Evolutionary conservation across 2,888 invertebrate species (phyloP).

Genomic region (Rosalia funebris): DNA sequence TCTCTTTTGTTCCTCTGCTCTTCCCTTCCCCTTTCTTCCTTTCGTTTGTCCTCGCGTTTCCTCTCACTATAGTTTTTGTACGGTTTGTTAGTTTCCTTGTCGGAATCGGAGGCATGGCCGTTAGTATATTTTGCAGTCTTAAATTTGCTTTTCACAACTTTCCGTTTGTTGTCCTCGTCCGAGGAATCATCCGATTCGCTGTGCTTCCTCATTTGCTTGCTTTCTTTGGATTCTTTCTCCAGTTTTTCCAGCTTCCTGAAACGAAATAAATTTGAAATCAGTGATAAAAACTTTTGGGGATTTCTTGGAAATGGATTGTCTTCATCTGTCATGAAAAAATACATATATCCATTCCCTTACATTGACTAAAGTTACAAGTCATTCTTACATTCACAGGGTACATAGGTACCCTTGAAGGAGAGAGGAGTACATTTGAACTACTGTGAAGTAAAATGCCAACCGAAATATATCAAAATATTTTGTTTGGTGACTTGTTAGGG

Average conservation of each 20-base stretch:
- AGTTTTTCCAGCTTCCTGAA: conserved; percentile 50
- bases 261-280: conserved; percentile 32
- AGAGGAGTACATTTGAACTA: no score
- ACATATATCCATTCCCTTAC: no score
- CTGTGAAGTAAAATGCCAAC: no score
- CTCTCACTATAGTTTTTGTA: conserved; percentile 37
- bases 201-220: conserved; percentile 38
- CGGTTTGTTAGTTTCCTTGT: conserved; percentile 41
- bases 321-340: no score
- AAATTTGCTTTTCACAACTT: conserved; percentile 36
- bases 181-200: conserved; percentile 34
- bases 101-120: conserved; percentile 29
- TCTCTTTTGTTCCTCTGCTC: neutral
- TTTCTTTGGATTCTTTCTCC: conserved; percentile 42
- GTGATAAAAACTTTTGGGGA: conserved; percentile 22
- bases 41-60: conserved; percentile 55
- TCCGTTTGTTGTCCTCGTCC: conserved; percentile 27
- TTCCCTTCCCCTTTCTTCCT: conserved; percentile 34
- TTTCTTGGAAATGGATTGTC: no score
- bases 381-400: no score
- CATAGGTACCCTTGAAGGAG: no score
- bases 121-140: conserved; percentile 34
- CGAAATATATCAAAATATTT: no score
- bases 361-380: no score
- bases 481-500: no score